Percentiles rank a stretch among this genome's conserved stretches.
phyloP scores from a whole-genome alignment of 2,113 vertebrate species.

The Micronycteris hirsuta region DNA sequence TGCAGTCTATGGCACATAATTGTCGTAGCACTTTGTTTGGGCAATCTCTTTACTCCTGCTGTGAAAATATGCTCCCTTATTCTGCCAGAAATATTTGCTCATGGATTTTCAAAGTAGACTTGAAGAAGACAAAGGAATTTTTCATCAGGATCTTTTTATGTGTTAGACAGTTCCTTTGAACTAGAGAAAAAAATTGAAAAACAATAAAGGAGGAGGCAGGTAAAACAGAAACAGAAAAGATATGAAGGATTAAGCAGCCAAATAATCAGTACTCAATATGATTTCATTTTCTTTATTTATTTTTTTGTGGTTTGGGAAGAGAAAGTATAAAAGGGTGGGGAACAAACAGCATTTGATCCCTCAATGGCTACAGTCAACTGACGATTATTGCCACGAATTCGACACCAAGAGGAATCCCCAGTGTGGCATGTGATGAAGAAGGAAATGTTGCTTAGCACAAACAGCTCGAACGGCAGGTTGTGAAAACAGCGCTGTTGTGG shows the following conservation, averaged over 20 bases:
- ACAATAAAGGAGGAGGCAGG: conserved; percentile 14
- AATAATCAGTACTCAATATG: background rate
- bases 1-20: background rate
- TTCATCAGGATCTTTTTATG: conserved; percentile 28
- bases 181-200: conserved; percentile 40
- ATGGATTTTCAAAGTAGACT: conserved; percentile 12
- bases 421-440: background rate
- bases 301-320: background rate
- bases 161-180: conserved; percentile 38
- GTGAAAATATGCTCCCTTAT: conserved; percentile 31
- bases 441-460: background rate
- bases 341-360: background rate
- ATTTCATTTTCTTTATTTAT: conserved; percentile 5
- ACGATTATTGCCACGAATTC: background rate
- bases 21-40: background rate
- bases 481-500: background rate
- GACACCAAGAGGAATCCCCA: background rate
- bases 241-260: background rate
- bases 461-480: background rate
- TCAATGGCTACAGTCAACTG: background rate
- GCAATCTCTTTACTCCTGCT: conserved; percentile 28
- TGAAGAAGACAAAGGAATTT: conserved; percentile 18
- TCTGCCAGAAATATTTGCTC: conserved; percentile 34
- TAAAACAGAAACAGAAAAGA: conserved; percentile 41
- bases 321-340: background rate